phyloP scores from a whole-genome alignment of 2,888 invertebrate species.

The Dryadula phaetusa region DNA sequence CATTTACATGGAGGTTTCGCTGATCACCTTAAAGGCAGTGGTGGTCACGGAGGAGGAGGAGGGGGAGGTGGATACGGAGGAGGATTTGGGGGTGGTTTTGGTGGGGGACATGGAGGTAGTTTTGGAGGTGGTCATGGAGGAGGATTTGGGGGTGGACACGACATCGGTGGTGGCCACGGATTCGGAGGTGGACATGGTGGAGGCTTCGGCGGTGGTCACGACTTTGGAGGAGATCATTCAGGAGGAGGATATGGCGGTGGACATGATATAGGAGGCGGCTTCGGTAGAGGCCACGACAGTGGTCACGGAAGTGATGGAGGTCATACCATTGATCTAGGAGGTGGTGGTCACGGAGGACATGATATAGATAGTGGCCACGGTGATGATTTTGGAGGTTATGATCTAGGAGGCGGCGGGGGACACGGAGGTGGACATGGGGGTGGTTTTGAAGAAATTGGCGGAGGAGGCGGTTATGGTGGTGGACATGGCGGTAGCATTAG shows the following conservation, averaged over 20 bases:
- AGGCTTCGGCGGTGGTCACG: slow-evolving; percentile 45
- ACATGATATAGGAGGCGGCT: slow-evolving; percentile 49
- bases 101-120: slow-evolving; percentile 49
- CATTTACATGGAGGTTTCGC: slow-evolving; percentile 65
- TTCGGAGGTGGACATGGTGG: slow-evolving; percentile 48
- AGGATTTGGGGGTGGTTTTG: slow-evolving; percentile 50
- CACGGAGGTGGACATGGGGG: slow-evolving; percentile 53
- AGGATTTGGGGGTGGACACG: slow-evolving; percentile 49
- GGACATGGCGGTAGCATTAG: slow-evolving; percentile 7
- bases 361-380: slow-evolving; percentile 47
- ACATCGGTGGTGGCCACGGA: slow-evolving; percentile 44
- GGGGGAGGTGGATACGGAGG: slow-evolving; percentile 51
- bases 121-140: slow-evolving; percentile 47
- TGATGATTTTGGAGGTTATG: slow-evolving; percentile 51
- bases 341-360: slow-evolving; percentile 51
- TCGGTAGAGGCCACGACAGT: slow-evolving; percentile 35
- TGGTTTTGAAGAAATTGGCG: slow-evolving; percentile 45
- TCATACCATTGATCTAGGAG: slow-evolving; percentile 47
- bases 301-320: slow-evolving; percentile 39
- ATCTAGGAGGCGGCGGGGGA: slow-evolving; percentile 45
- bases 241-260: slow-evolving; percentile 51
- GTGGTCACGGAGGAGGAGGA: slow-evolving; percentile 54
- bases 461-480: slow-evolving; percentile 38
- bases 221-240: slow-evolving; percentile 52
- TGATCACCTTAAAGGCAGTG: slow-evolving; percentile 59